phyloP scores from a whole-genome alignment of 2,888 invertebrate genomes.

The Heterodera filipjevi region DNA sequence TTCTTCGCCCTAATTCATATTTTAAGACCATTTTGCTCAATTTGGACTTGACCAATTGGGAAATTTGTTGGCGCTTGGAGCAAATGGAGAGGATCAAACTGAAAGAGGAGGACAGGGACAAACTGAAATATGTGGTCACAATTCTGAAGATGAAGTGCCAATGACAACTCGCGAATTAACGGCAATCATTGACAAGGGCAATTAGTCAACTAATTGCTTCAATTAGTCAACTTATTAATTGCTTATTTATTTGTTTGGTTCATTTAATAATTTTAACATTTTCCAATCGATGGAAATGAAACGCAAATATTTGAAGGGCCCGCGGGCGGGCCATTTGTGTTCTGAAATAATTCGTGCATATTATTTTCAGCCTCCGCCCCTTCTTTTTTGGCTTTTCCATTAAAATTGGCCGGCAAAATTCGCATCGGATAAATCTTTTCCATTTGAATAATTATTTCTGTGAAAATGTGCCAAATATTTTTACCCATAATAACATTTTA shows the following conservation, averaged over 20 bases:
- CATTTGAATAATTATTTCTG: neutral
- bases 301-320: neutral
- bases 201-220: too few relatives aligned
- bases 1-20: too few relatives aligned
- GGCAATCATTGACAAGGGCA: too few relatives aligned
- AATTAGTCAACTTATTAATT: neutral
- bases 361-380: neutral
- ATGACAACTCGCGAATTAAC: neutral
- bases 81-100: neutral
- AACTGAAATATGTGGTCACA: neutral
- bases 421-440: too few relatives aligned
- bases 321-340: neutral
- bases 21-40: neutral
- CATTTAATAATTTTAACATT: neutral
- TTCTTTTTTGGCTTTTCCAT: neutral
- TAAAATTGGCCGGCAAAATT: neutral
- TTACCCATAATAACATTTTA: too few relatives aligned
- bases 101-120: neutral
- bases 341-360: neutral
- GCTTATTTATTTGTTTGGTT: neutral
- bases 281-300: neutral
- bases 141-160: slow-evolving; percentile 2
- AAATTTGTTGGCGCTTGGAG: neutral
- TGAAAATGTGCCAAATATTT: too few relatives aligned
- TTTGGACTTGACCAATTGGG: neutral